Conservation (phyloP, 2,113 vertebrate species). For the Peucedramus taeniatus region DNA sequence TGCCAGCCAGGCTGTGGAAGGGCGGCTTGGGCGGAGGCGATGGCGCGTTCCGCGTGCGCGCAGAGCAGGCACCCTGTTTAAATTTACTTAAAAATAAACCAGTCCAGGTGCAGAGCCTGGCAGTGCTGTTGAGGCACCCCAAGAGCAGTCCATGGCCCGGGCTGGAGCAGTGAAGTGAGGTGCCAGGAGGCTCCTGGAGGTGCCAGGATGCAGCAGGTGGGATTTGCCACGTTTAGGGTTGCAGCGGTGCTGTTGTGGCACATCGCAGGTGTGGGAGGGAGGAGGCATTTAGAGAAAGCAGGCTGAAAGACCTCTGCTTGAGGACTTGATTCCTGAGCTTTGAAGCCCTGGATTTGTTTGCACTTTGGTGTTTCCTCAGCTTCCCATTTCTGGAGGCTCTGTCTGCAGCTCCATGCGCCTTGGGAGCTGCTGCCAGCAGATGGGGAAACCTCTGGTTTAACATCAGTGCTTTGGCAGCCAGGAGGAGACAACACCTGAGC, state of each 20-base stretch:
- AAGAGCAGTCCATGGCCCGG: rapidly evolving
- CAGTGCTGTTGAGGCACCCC: not conserved
- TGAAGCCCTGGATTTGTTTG: not conserved
- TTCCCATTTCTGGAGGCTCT: not conserved
- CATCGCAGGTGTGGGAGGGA: not conserved
- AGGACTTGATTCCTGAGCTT: not conserved
- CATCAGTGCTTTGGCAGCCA: not conserved
- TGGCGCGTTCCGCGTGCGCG: not conserved
- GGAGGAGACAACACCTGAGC: not conserved
- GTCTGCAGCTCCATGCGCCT: not conserved
- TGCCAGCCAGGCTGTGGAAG: not conserved
- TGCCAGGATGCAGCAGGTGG: not conserved
- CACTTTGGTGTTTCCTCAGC: not conserved
- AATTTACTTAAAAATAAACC: not conserved
- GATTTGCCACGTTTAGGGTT: rapidly evolving
- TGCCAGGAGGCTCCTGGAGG: not conserved
- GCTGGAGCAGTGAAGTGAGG: not conserved
- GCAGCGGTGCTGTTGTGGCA: rapidly evolving
- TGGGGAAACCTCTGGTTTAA: not conserved
- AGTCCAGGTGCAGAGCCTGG: not conserved
- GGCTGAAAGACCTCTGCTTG: not conserved
- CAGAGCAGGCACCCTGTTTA: rapidly evolving
- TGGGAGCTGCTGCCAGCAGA: not conserved
- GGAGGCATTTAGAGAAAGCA: not conserved
- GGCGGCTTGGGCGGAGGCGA: not conserved